phyloP scores from a whole-genome alignment of 92 coral and sea anemone genomes.

The Pocillopora grandis region DNA sequence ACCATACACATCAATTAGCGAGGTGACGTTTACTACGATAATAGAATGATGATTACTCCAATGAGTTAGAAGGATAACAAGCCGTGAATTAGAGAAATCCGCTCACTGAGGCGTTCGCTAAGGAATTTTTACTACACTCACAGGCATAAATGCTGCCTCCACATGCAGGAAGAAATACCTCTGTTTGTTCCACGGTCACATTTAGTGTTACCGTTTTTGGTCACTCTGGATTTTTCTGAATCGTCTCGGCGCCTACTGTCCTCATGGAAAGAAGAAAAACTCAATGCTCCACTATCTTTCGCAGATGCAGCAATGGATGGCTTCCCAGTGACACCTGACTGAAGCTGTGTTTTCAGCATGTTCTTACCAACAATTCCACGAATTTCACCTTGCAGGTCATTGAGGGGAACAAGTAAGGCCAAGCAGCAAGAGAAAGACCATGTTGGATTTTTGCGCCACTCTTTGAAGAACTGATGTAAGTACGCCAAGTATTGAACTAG shows the following conservation, averaged over 20 bases:
- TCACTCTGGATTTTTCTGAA: not conserved
- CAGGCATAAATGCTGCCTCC: too few relatives aligned
- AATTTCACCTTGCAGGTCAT: conserved; percentile 1
- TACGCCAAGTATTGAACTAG: not conserved
- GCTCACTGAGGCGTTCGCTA: too few relatives aligned
- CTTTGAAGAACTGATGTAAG: not conserved
- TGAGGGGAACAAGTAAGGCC: conserved; percentile 1
- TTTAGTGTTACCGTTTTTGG: not conserved
- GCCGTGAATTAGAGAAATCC: too few relatives aligned
- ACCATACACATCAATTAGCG: too few relatives aligned
- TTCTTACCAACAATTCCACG: not conserved
- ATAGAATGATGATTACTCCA: too few relatives aligned
- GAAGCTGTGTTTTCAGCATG: not conserved
- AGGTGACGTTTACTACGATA: too few relatives aligned
- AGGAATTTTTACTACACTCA: too few relatives aligned
- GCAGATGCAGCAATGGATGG: not conserved
- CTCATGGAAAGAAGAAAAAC: not conserved
- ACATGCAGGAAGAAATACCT: not conserved
- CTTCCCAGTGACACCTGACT: not conserved
- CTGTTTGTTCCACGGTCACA: not conserved
- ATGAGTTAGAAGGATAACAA: too few relatives aligned
- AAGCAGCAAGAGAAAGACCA: conserved; percentile 8
- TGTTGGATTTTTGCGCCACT: conserved; percentile 1
- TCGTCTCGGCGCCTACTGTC: not conserved
- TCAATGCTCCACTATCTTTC: not conserved